Evolutionary conservation across 2,888 invertebrate species (phyloP).

Genomic region (Fissipunctia ypsillon): DNA sequence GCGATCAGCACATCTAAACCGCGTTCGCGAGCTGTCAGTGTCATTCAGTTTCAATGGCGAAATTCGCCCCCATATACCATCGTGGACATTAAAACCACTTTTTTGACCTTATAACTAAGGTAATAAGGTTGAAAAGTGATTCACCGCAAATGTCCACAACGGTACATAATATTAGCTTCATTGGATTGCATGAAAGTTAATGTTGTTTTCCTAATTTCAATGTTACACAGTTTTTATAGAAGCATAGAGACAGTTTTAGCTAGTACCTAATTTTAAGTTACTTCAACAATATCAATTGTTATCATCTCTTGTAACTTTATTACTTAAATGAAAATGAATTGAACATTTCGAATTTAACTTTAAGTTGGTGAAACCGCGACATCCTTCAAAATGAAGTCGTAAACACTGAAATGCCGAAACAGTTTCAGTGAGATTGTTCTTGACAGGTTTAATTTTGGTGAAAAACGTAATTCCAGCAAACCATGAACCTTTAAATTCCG

Average conservation of each 20-base stretch:
- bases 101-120: no score
- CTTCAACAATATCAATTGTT: not conserved
- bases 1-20: no score
- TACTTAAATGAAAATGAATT: not conserved
- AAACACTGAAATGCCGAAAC: constrained; percentile 58
- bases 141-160: no score
- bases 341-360: constrained; percentile 16
- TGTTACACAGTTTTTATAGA: not conserved
- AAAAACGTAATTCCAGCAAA: constrained; percentile 63
- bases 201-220: not conserved
- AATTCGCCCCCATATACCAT: no score
- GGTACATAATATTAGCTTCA: no score
- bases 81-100: no score
- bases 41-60: no score
- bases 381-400: constrained; percentile 43
- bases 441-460: constrained; percentile 69
- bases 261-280: not conserved
- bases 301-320: not conserved
- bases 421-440: constrained; percentile 64
- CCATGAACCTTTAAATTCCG: constrained; percentile 16
- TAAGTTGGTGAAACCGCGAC: constrained; percentile 11
- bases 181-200: not conserved
- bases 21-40: no score
- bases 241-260: not conserved
- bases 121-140: no score